Evolutionary conservation across 2,888 invertebrate species (phyloP).

Genomic region (Cheilosia vulpina): DNA sequence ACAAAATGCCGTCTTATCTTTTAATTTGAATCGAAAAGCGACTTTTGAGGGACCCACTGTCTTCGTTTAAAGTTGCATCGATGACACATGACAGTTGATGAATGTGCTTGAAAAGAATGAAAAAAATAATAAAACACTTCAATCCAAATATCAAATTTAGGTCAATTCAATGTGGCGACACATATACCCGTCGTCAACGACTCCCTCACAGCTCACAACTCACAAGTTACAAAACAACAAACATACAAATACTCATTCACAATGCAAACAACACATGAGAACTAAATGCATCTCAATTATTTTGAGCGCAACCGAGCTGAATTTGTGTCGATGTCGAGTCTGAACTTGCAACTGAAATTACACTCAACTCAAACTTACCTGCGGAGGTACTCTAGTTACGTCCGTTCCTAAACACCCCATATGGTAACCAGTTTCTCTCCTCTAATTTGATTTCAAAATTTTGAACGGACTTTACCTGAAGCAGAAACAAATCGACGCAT

Average conservation of each 20-base stretch:
- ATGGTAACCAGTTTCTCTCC: no score
- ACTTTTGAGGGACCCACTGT: slow-evolving; percentile 26
- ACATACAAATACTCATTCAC: slow-evolving; percentile 35
- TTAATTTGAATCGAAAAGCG: slow-evolving; percentile 50
- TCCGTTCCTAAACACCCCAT: no score
- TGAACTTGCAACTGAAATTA: slow-evolving; percentile 50
- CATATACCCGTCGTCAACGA: slow-evolving; percentile 21
- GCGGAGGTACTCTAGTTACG: neutral
- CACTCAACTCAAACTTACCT: slow-evolving; percentile 35
- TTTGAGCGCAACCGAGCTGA: slow-evolving; percentile 5
- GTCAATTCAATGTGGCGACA: slow-evolving; percentile 67
- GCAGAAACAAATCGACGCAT: slow-evolving; percentile 1
- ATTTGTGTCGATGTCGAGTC: slow-evolving; percentile 19
- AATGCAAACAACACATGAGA: neutral
- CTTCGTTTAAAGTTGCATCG: slow-evolving; percentile 37
- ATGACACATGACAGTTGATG: slow-evolving; percentile 70
- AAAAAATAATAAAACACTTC: slow-evolving; percentile 7
- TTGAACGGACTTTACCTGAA: no score
- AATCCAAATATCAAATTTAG: slow-evolving; percentile 62
- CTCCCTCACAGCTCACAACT: neutral
- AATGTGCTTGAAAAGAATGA: slow-evolving; percentile 11
- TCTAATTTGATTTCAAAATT: no score
- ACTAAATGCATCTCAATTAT: slow-evolving; percentile 26
- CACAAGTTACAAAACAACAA: neutral
- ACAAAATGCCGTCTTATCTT: slow-evolving; percentile 47